Percentiles rank a stretch among this genome's conserved stretches.
phyloP scores from a whole-genome alignment of 2,113 vertebrate species.

The Pelusios castaneus region DNA sequence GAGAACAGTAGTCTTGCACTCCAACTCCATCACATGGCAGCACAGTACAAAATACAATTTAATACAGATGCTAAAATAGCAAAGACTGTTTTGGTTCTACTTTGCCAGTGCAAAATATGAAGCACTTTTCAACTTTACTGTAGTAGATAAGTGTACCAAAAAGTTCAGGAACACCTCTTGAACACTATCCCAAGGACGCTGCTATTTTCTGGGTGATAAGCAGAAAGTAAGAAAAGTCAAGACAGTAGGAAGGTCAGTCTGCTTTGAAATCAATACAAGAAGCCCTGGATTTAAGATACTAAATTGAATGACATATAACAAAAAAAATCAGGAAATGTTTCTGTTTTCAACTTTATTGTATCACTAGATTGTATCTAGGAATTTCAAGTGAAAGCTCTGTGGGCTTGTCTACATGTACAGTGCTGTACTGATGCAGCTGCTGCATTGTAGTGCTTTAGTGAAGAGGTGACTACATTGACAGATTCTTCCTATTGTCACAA shows the following conservation, averaged over 20 bases:
- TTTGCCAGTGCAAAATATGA: background rate
- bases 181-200: slow-evolving; percentile 46
- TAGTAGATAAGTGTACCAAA: too few relatives aligned
- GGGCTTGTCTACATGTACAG: too few relatives aligned
- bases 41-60: rapidly evolving
- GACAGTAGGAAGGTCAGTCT: slow-evolving; percentile 50
- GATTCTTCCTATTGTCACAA: too few relatives aligned
- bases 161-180: slow-evolving; percentile 48
- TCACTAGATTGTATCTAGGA: background rate
- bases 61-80: slow-evolving; percentile 14
- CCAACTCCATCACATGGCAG: background rate
- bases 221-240: slow-evolving; percentile 61
- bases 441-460: too few relatives aligned
- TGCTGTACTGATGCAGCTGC: too few relatives aligned
- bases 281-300: background rate
- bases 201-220: slow-evolving; percentile 46
- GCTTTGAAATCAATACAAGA: slow-evolving; percentile 21
- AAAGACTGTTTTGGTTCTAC: slow-evolving; percentile 38
- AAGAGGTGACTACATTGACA: too few relatives aligned
- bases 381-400: too few relatives aligned
- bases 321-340: background rate
- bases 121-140: too few relatives aligned
- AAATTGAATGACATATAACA: background rate
- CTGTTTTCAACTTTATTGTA: background rate
- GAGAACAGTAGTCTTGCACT: slow-evolving; percentile 15